These are phyloP conservation scores for Leptothorax acervorum DNA, from an alignment of 2,888 invertebrate genomes.

Conservation along the genomic window DNA sequence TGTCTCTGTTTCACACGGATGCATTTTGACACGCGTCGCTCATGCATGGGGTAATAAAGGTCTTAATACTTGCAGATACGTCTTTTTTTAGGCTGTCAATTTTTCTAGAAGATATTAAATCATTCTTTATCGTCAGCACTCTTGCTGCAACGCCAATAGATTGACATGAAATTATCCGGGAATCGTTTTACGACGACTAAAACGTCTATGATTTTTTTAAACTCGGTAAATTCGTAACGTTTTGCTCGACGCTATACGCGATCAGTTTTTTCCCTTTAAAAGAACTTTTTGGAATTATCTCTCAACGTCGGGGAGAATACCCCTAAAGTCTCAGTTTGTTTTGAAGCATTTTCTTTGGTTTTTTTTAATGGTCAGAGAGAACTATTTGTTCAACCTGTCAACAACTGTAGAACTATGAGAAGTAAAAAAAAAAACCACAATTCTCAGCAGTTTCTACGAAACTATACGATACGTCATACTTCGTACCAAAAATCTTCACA, in stretches of 20 bases:
- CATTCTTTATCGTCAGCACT: neutral
- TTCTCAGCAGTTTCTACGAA: neutral
- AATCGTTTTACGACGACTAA: neutral
- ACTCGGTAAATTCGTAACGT: neutral
- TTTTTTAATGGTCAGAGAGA: neutral
- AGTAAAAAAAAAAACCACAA: neutral
- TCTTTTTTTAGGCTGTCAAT: neutral
- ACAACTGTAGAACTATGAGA: neutral
- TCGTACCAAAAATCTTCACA: neutral
- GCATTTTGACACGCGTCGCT: slow-evolving; percentile 47
- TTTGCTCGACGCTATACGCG: neutral
- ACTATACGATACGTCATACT: neutral
- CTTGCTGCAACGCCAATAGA: neutral
- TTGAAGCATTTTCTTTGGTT: neutral
- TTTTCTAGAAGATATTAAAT: neutral
- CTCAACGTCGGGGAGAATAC: neutral
- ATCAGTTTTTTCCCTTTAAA: neutral
- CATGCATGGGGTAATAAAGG: slow-evolving; percentile 5
- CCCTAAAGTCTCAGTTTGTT: neutral
- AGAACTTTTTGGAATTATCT: neutral
- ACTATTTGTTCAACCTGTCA: neutral
- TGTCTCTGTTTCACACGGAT: slow-evolving; percentile 33
- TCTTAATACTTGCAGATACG: neutral
- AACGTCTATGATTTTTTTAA: neutral
- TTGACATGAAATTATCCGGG: neutral